Conservation (phyloP, 2,113 vertebrate species). For the human region GRCh38 chr1:115414501-115415000, state of each 20-base stretch:
- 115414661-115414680: no score
- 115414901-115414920: background rate
- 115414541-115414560: no score
- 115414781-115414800: background rate
- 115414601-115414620: no score
- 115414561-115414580: no score
- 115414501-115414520: no score
- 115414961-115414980: conserved; percentile 23
- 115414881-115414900: background rate
- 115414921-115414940: background rate
- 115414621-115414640: no score
- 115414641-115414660: no score
- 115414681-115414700: no score
- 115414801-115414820: background rate
- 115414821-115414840: background rate
- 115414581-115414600: no score
- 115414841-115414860: background rate
- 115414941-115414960: background rate
- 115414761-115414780: background rate
- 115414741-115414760: background rate
- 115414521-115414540: no score
- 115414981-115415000: conserved; percentile 41
- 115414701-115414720: background rate
- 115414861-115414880: background rate
- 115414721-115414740: background rate